A percentile compares a stretch with the other conserved stretches of the same genome.
Conservation (phyloP, 2,888 invertebrate species). For the Pocota personata region DNA sequence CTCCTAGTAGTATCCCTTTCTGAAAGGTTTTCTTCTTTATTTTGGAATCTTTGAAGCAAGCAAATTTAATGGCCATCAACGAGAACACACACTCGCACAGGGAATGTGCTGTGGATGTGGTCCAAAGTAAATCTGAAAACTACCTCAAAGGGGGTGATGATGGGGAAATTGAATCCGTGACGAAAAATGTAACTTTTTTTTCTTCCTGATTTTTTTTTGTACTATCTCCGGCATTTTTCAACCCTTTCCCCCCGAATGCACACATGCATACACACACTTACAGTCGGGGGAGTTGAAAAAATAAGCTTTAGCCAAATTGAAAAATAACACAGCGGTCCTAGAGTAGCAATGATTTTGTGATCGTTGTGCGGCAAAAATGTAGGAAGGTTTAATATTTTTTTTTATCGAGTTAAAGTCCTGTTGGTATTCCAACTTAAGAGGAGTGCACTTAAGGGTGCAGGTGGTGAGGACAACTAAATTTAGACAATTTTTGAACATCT, state of each 20-base stretch:
- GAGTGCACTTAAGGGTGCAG: background rate
- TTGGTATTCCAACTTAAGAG: too few species aligned
- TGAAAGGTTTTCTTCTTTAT: background rate
- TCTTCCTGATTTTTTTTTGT: background rate
- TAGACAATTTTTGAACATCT: background rate
- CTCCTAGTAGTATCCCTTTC: background rate
- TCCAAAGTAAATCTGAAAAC: constrained; percentile 37
- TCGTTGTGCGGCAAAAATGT: constrained; percentile 12
- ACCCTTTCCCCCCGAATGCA: background rate
- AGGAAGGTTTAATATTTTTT: too few species aligned
- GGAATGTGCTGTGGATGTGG: background rate
- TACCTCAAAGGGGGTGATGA: constrained; percentile 3
- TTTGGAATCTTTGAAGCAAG: constrained; percentile 15
- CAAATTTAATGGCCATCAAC: constrained; percentile 41
- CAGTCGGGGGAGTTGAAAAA: constrained; percentile 38
- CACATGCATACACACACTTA: background rate
- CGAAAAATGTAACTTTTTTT: constrained; percentile 20
- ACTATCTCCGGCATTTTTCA: constrained; percentile 16
- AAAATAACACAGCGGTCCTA: constrained; percentile 58
- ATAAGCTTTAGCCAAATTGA: constrained; percentile 70
- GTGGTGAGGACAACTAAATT: background rate
- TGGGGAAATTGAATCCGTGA: constrained; percentile 26
- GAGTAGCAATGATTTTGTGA: constrained; percentile 34
- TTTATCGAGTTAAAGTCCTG: background rate
- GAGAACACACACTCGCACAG: background rate